Percentiles rank a stretch among this genome's conserved stretches.
phyloP scores from a whole-genome alignment of 2,113 vertebrate genomes.

The Pseudopipra pipra region DNA sequence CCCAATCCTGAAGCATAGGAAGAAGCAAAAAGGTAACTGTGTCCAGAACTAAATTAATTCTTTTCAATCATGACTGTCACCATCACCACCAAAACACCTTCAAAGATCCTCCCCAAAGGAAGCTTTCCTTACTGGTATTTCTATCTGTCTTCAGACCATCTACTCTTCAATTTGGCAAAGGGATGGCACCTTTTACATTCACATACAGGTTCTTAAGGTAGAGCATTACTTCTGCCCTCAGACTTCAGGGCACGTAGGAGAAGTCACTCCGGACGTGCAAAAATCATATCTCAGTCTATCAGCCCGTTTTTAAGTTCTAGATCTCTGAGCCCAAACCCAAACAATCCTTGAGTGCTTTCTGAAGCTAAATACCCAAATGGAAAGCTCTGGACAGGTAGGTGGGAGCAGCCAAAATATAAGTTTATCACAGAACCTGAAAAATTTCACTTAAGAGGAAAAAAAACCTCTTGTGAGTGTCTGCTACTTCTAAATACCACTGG shows the following conservation, averaged over 20 bases:
- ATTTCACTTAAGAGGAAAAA: background rate
- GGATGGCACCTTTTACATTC: background rate
- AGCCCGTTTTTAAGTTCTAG: background rate
- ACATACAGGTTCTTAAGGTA: fast-evolving
- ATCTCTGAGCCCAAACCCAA: background rate
- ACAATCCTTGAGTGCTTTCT: background rate
- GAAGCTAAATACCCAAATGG: background rate
- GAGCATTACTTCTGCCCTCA: background rate
- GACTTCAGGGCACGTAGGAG: background rate
- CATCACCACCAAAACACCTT: background rate
- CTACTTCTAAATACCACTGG: background rate
- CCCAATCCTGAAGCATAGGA: background rate
- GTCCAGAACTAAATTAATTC: background rate
- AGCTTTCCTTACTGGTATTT: background rate
- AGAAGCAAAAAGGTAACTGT: background rate
- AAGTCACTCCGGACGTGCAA: background rate
- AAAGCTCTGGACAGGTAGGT: background rate
- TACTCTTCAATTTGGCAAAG: background rate
- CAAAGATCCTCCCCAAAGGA: background rate
- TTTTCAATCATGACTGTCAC: background rate
- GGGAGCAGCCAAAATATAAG: background rate
- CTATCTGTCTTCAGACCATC: background rate
- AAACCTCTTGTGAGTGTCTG: too few species aligned
- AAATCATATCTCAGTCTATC: background rate
- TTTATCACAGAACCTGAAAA: background rate